Base-by-base conservation (phyloP, 2,113 vertebrate species). In the Gyps fulvus region DNA sequence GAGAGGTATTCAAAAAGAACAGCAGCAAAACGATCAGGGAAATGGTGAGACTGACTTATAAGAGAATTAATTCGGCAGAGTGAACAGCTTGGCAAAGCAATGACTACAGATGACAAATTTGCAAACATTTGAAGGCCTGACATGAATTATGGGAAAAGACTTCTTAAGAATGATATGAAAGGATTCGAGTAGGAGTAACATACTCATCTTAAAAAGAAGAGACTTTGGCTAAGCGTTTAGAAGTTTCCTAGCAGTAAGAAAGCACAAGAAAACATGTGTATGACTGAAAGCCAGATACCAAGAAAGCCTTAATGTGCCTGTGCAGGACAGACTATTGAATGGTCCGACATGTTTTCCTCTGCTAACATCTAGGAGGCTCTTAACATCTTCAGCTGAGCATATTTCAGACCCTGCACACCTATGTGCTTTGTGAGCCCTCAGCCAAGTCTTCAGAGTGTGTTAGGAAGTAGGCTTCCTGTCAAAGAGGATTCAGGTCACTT, bases 41-140 rank as follows among this genome's bases (percentile, higher is more conserved):
- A 86, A 65, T 58, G 21, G 54, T 0, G 6, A 87, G 84, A 91
- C 65, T 93, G 73, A 85, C 59, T 79, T 91, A 84, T 16, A 74
- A 52, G 69, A 87, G 52, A 93, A 87, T 91, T 94, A 87, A 96
- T 89, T 87, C 69, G 83, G 71, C 67, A 61, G 52, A 71, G 32
- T 49, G 95, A 93, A 96, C 89, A 94, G 73, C 52, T 93, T 95
- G 70, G 93, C 84, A 93, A 95, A 96, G 73, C 70, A 85, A 47
- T 40, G 58, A 82, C 84, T 96, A 47, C 52, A 90, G 65, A 90
- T 83, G 91, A 90, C 73, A 96, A 84, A 93, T 93, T 86, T 96
- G 90, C 94, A 96, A 96, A 96, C 84, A 95, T 95, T 72, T 93
- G 89, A 96, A 95, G 42, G 49, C 54, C n/a, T 95, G 77, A 96